Percentiles rank a stretch among this genome's conserved stretches.
These are phyloP conservation scores for Plodia interpunctella DNA, from an alignment of 1,140 invertebrate species.

Conservation along the genomic window DNA sequence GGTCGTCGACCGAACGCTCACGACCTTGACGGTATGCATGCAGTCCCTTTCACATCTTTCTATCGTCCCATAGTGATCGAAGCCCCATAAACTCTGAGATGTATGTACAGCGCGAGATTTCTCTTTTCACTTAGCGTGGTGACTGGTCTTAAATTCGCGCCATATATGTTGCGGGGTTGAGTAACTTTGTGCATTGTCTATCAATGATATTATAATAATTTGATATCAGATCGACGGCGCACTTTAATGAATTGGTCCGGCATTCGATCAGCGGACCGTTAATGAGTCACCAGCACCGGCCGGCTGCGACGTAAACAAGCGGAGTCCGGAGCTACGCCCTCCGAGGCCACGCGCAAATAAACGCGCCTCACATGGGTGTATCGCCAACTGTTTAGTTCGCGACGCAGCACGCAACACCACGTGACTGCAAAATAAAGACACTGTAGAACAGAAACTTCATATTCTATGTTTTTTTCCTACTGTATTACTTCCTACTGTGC, in stretches of 20 bases:
- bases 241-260: constrained; percentile 25
- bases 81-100: no score
- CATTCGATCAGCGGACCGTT: constrained; percentile 31
- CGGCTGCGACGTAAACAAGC: constrained; percentile 45
- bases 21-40: constrained; percentile 36
- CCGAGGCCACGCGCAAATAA: constrained; percentile 53
- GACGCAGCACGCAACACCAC: constrained; percentile 21
- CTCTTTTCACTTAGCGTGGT: no score
- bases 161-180: no score
- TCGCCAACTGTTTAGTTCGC: constrained; percentile 37
- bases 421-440: neutral
- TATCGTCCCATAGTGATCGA: no score
- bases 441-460: neutral
- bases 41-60: constrained; percentile 1
- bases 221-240: neutral
- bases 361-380: constrained; percentile 48
- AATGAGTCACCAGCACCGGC: constrained; percentile 47
- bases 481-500: no score
- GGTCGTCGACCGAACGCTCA: constrained; percentile 38
- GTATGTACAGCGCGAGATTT: neutral
- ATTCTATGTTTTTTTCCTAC: no score
- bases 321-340: constrained; percentile 33
- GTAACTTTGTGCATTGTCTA: no score
- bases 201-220: neutral
- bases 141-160: no score